phyloP scores from a whole-genome alignment of 2,113 vertebrate genomes.

The Saiga tatarica region DNA sequence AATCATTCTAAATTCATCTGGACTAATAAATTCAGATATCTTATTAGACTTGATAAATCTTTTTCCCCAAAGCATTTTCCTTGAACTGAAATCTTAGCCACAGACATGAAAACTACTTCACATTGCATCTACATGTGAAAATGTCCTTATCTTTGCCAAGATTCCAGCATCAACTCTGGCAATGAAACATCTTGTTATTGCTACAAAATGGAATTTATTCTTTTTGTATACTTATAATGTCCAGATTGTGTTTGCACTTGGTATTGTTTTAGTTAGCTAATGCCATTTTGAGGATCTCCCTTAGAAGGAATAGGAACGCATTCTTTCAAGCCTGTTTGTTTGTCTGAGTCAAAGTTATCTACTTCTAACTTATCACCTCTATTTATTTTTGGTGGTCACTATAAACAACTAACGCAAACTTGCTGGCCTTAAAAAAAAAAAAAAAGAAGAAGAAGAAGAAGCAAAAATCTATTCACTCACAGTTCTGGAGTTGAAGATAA shows the following conservation, averaged over 20 bases:
- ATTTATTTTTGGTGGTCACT: background rate
- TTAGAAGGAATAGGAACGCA: background rate
- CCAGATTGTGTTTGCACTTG: background rate
- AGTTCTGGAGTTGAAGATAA: background rate
- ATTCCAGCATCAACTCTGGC: background rate
- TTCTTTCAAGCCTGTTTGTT: background rate
- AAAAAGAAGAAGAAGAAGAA: background rate
- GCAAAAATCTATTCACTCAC: background rate
- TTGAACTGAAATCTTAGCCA: background rate
- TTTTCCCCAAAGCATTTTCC: background rate
- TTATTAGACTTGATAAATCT: background rate
- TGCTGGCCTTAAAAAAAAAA: background rate
- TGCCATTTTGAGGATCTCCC: background rate
- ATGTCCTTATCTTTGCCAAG: background rate
- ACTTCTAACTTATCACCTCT: background rate
- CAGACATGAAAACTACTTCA: background rate
- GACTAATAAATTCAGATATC: background rate
- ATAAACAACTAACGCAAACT: background rate
- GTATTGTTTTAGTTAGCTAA: background rate
- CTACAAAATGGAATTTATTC: background rate
- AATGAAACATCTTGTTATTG: background rate
- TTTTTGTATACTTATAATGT: background rate
- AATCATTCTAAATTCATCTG: background rate
- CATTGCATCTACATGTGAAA: background rate
- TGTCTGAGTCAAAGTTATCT: background rate